Evolutionary conservation across 2,797 vertebrate species (phyloP).

Genomic region (Micrastur ruficollis): DNA sequence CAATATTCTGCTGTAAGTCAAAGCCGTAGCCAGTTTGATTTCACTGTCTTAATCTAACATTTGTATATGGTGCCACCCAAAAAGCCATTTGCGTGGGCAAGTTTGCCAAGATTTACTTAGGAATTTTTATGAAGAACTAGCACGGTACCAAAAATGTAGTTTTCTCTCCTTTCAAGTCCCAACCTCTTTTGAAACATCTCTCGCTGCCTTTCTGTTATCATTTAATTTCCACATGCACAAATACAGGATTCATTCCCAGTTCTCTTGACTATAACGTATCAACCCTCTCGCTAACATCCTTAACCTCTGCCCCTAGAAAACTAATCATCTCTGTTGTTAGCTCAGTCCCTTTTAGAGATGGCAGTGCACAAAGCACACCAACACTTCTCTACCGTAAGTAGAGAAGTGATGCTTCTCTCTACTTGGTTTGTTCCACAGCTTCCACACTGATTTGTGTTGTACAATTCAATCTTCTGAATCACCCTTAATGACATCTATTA

Average conservation of each 20-base stretch:
- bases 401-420: constrained; percentile 46
- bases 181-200: constrained; percentile 37
- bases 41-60: constrained; percentile 1
- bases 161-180: constrained; percentile 6
- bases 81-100: not conserved
- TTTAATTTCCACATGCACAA: constrained; percentile 65
- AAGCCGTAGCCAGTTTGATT: not conserved
- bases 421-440: constrained; percentile 61
- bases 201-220: constrained; percentile 4
- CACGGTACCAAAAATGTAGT: not conserved
- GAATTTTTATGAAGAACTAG: constrained; percentile 21
- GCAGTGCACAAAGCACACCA: constrained; percentile 59
- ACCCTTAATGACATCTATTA: constrained; percentile 70
- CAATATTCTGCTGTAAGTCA: not conserved
- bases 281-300: constrained; percentile 63
- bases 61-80: constrained; percentile 26
- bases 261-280: constrained; percentile 64
- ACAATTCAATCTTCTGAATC: constrained; percentile 70
- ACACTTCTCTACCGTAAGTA: constrained; percentile 46
- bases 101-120: constrained; percentile 40
- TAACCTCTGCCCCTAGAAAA: constrained; percentile 61
- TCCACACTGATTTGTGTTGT: constrained; percentile 63
- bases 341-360: constrained; percentile 53
- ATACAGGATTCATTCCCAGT: constrained; percentile 60
- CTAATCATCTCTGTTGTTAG: constrained; percentile 68